These are phyloP conservation scores for Drosophila cardini DNA, from an alignment of 1,140 invertebrate species.

Conservation along the genomic window DNA sequence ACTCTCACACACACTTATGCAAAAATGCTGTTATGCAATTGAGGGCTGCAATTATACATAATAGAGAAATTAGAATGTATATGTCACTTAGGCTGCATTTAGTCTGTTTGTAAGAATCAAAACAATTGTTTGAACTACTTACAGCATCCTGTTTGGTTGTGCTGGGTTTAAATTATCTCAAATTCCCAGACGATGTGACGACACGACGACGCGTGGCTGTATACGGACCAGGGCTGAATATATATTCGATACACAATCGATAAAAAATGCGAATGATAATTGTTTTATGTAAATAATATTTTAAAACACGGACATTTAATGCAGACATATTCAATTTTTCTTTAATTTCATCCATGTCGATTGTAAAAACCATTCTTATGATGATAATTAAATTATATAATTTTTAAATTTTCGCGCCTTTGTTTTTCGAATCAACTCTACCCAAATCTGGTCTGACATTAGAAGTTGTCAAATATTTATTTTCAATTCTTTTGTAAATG, in stretches of 20 bases:
- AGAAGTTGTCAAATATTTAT: neutral
- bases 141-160: slow-evolving; percentile 67
- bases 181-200: slow-evolving; percentile 73
- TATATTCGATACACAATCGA: slow-evolving; percentile 42
- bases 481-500: neutral
- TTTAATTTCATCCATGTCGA: neutral
- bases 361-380: neutral
- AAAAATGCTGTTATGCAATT: slow-evolving; percentile 80
- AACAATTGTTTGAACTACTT: slow-evolving; percentile 35
- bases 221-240: slow-evolving; percentile 51
- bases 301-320: too few species aligned
- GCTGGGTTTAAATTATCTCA: slow-evolving; percentile 48
- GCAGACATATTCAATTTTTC: neutral
- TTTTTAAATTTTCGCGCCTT: slow-evolving; percentile 18
- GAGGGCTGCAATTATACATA: slow-evolving; percentile 72
- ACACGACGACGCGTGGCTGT: slow-evolving; percentile 72
- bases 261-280: neutral
- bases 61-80: slow-evolving; percentile 12
- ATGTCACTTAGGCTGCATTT: neutral
- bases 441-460: neutral
- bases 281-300: neutral
- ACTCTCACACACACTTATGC: slow-evolving; percentile 76
- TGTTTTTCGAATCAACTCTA: neutral
- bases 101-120: neutral
- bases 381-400: neutral